Percentiles rank a stretch among this genome's conserved stretches.
Evolutionary conservation across 2,113 vertebrate species (phyloP).

Genomic region (Cyphomyrus plagiostoma): DNA sequence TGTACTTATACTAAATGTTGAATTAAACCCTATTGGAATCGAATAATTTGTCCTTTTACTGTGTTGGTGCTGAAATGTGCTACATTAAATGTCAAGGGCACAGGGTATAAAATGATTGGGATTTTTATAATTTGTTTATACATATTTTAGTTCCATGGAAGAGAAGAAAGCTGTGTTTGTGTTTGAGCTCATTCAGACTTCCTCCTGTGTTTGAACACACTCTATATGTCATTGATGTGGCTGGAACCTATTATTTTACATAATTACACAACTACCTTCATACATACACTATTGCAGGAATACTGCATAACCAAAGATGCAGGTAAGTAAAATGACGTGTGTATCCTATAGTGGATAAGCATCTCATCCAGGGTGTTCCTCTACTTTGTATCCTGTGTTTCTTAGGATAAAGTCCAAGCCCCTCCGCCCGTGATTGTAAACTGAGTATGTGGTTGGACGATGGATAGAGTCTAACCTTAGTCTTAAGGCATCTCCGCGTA

Average conservation of each 20-base stretch:
- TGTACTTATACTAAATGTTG: conserved; percentile 63
- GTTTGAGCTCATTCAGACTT: background rate
- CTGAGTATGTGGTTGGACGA: background rate
- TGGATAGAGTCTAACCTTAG: background rate
- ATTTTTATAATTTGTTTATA: background rate
- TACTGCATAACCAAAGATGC: background rate
- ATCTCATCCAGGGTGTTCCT: background rate
- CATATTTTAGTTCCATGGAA: background rate
- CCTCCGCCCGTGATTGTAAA: background rate
- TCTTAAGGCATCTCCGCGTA: background rate
- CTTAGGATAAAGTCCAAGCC: background rate
- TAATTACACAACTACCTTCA: background rate
- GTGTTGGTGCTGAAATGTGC: background rate
- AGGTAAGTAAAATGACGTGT: background rate
- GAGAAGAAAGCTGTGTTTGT: background rate
- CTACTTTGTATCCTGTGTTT: background rate
- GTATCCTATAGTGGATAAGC: background rate
- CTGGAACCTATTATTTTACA: background rate
- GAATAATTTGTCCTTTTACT: conserved; percentile 15
- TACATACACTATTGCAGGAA: background rate
- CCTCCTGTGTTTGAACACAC: background rate
- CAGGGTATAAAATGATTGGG: background rate
- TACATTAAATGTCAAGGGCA: background rate
- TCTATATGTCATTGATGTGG: background rate
- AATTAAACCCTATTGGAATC: conserved; percentile 64